phyloP scores from a whole-genome alignment of 2,888 invertebrate genomes.

The Tachina lurida region DNA sequence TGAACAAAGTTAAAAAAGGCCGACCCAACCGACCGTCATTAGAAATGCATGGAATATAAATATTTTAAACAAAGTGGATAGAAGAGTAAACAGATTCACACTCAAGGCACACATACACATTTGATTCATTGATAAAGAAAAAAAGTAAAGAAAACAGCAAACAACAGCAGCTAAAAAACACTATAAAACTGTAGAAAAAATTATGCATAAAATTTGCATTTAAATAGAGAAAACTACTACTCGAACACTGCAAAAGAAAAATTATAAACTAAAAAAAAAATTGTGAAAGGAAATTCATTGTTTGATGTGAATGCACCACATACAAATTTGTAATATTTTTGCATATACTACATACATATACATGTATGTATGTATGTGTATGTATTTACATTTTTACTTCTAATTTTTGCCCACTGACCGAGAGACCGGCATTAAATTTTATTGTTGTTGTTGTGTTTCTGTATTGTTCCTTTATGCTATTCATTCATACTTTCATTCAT shows the following conservation, averaged over 20 bases:
- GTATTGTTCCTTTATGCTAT: conserved; percentile 9
- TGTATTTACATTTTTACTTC: not conserved
- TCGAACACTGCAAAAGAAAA: conserved; percentile 29
- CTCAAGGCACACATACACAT: not conserved
- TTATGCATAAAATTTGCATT: conserved; percentile 66
- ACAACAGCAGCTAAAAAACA: conserved; percentile 7
- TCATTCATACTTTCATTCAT: conserved; percentile 37
- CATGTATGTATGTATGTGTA: no score
- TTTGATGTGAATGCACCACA: conserved; percentile 48
- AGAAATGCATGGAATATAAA: conserved; percentile 51
- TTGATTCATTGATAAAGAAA: conserved; percentile 15
- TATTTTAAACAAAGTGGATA: conserved; percentile 27
- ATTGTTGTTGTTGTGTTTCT: not conserved
- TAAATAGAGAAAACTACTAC: conserved; percentile 31
- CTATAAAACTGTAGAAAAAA: conserved; percentile 9
- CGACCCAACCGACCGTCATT: conserved; percentile 46
- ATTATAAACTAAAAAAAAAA: conserved; percentile 51
- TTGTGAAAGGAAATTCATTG: conserved; percentile 65
- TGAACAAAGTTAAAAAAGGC: conserved; percentile 41
- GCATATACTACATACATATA: not conserved
- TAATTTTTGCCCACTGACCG: conserved; percentile 69
- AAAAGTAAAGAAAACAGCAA: conserved; percentile 2
- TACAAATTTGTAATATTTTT: conserved; percentile 43
- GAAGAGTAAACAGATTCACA: conserved; percentile 17
- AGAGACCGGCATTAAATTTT: conserved; percentile 57